Evolutionary conservation across 2,113 vertebrate genomes (phyloP).

Genomic region (Rhineura floridana): DNA sequence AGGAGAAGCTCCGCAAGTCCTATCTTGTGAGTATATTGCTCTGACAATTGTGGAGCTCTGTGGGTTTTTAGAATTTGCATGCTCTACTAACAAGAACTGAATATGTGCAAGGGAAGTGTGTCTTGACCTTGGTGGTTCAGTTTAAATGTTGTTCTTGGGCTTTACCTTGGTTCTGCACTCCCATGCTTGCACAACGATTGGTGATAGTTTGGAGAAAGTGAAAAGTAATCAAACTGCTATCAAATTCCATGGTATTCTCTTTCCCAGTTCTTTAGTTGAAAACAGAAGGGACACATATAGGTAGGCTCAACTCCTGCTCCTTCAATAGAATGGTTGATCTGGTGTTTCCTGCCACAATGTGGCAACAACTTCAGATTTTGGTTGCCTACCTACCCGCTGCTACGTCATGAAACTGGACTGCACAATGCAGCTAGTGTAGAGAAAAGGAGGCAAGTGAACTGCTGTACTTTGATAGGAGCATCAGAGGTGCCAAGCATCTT

Average conservation of each 20-base stretch:
- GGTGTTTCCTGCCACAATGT: background rate
- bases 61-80: background rate
- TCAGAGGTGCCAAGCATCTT: background rate
- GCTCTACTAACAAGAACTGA: background rate
- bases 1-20: conserved; percentile 87
- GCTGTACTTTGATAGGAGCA: background rate
- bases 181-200: background rate
- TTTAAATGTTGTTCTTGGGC: background rate
- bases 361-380: background rate
- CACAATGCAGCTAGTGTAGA: too few relatives aligned
- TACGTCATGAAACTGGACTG: background rate
- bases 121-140: background rate
- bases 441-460: background rate
- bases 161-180: background rate
- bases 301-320: background rate
- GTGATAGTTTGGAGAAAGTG: background rate
- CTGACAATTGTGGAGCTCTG: too few relatives aligned
- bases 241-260: background rate
- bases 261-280: background rate
- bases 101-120: background rate
- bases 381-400: background rate
- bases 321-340: background rate
- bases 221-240: too few relatives aligned
- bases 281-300: too few relatives aligned
- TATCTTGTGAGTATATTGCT: conserved; percentile 76